Evolutionary conservation across 2,888 invertebrate species (phyloP).

Genomic region (Euspilapteryx auroguttella): DNA sequence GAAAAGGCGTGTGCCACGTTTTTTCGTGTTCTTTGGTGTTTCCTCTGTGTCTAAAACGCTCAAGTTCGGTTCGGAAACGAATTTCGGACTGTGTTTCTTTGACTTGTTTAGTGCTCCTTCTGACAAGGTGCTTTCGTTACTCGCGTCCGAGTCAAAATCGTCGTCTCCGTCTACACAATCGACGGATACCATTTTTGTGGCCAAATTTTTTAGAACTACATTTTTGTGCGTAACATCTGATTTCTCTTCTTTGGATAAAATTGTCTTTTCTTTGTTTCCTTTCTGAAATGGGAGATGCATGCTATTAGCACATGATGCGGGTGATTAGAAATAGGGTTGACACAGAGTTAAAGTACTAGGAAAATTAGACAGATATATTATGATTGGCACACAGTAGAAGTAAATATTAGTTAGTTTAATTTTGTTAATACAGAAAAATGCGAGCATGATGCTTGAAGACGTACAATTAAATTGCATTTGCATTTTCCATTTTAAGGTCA

Average conservation of each 20-base stretch:
- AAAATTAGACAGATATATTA: no score
- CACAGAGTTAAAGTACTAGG: constrained; percentile 1
- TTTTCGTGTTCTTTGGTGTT: constrained; percentile 45
- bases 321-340: constrained; percentile 14
- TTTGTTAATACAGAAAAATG: no score
- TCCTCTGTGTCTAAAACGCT: constrained; percentile 36
- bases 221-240: constrained; percentile 43
- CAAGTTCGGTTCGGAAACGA: constrained; percentile 50
- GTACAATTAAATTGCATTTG: no score
- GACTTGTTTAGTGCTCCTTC: constrained; percentile 37
- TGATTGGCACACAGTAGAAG: no score
- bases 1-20: constrained; percentile 31
- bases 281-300: constrained; percentile 36
- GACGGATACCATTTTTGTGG: constrained; percentile 39
- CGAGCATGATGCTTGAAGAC: no score
- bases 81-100: constrained; percentile 40
- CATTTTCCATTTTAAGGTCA: no score
- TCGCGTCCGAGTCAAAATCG: constrained; percentile 41
- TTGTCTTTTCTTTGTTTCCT: constrained; percentile 30
- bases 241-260: constrained; percentile 27
- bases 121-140: constrained; percentile 46
- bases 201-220: constrained; percentile 44
- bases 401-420: no score
- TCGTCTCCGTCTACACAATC: constrained; percentile 30
- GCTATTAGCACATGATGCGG: constrained; percentile 15